These are phyloP conservation scores for Aleiodes leptofemur DNA, from an alignment of 2,888 invertebrate genomes.

Conservation along the genomic window DNA sequence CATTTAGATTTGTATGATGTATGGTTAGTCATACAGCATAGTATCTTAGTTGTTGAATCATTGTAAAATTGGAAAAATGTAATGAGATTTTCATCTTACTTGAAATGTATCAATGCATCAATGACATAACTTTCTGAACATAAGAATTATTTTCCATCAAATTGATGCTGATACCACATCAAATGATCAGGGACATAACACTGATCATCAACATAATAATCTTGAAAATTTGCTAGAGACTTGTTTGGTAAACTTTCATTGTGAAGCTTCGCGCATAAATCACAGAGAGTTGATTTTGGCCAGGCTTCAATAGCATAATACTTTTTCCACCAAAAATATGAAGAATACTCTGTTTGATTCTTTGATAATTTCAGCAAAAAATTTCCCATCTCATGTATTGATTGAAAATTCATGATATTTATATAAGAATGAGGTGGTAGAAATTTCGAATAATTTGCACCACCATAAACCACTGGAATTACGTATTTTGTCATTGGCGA, in stretches of 20 bases:
- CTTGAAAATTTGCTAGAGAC: too few species aligned
- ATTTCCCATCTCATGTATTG: slow-evolving; percentile 76
- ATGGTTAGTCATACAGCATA: slow-evolving; percentile 25
- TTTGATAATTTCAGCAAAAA: slow-evolving; percentile 76
- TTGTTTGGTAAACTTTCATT: slow-evolving; percentile 11
- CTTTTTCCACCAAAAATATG: too few species aligned
- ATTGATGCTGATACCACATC: background rate
- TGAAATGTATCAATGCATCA: slow-evolving; percentile 13
- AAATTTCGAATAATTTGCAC: too few species aligned
- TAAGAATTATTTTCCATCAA: background rate
- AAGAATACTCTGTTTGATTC: slow-evolving; percentile 77
- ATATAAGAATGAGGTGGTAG: slow-evolving; percentile 56
- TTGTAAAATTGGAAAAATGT: background rate
- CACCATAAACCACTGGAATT: too few species aligned
- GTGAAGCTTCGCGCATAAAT: slow-evolving; percentile 43
- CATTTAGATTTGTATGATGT: slow-evolving; percentile 34
- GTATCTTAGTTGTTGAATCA: slow-evolving; percentile 1
- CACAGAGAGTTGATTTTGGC: slow-evolving; percentile 35
- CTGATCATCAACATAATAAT: too few species aligned
- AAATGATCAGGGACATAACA: too few species aligned
- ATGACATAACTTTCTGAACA: background rate
- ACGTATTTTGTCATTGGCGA: too few species aligned
- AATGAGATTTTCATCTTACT: slow-evolving; percentile 1
- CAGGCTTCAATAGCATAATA: too few species aligned
- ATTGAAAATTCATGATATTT: slow-evolving; percentile 78